A percentile compares a stretch with the other conserved stretches of the same genome.
Evolutionary conservation across 2,888 invertebrate genomes (phyloP).

Genomic region (Empis livida): DNA sequence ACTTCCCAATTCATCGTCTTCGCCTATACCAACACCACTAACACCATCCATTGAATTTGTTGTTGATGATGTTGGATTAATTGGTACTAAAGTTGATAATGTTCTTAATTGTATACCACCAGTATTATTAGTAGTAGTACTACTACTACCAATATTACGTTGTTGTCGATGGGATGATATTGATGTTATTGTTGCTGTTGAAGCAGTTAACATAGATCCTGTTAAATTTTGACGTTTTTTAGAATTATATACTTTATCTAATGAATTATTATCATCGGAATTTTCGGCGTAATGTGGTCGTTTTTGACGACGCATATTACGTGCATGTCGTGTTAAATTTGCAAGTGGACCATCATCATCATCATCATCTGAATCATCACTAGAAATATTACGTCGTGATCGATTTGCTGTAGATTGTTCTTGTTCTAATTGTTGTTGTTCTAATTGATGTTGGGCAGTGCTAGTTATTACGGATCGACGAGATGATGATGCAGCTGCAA

Average conservation of each 20-base stretch:
- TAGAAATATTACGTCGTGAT: not conserved
- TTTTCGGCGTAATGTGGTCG: conserved; percentile 47
- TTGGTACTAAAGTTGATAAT: not conserved
- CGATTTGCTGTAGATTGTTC: not conserved
- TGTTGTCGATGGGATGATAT: conserved; percentile 9
- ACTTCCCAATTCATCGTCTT: conserved; percentile 19
- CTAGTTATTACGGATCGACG: conserved; percentile 11
- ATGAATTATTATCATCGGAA: conserved; percentile 39
- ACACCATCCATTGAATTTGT: not conserved
- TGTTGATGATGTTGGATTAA: not conserved
- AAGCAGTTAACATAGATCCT: not conserved
- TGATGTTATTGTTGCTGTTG: not conserved
- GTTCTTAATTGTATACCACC: not conserved
- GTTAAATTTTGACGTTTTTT: conserved; percentile 5
- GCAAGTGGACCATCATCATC: conserved; percentile 4
- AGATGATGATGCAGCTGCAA: conserved; percentile 18
- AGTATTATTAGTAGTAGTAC: conserved; percentile 1
- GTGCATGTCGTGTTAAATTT: not conserved
- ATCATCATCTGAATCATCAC: conserved; percentile 9
- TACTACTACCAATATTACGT: conserved; percentile 6
- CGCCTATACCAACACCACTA: conserved; percentile 14
- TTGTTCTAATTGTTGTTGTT: conserved; percentile 15
- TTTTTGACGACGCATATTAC: conserved; percentile 31
- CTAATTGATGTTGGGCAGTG: conserved; percentile 10
- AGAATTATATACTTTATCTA: not conserved